These are phyloP conservation scores for Hyaena hyaena DNA, from an alignment of 2,113 vertebrate species.

Conservation along the genomic window DNA sequence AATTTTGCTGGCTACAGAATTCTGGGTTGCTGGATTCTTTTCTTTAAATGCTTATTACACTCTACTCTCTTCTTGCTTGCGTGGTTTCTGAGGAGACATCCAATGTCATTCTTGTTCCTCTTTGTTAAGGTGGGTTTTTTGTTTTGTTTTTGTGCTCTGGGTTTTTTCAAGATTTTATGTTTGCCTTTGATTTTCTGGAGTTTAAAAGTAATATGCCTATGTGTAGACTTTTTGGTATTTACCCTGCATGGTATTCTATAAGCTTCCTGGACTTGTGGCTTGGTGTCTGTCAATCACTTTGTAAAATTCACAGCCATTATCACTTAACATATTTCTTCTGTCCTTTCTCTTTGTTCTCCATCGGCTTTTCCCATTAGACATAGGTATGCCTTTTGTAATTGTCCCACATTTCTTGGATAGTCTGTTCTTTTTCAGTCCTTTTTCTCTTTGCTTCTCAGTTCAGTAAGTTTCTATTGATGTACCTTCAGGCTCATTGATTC, in stretches of 20 bases:
- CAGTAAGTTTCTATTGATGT: background rate
- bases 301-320: background rate
- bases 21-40: background rate
- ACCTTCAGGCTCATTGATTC: background rate
- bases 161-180: background rate
- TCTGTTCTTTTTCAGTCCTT: background rate
- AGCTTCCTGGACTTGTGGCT: background rate
- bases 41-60: background rate
- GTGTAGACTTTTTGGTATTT: background rate
- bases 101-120: background rate
- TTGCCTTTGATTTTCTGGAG: conserved; percentile 41
- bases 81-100: background rate
- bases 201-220: background rate
- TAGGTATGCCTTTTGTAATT: background rate
- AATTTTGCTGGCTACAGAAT: background rate
- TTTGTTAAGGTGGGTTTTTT: background rate
- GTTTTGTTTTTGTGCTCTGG: background rate
- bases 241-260: background rate
- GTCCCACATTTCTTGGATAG: background rate
- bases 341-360: background rate
- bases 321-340: background rate
- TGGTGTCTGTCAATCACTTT: background rate
- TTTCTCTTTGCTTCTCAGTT: background rate
- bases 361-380: background rate
- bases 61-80: background rate